A percentile compares a stretch with the other conserved stretches of the same genome.
Evolutionary conservation across 2,888 invertebrate genomes (phyloP).

Genomic region (Volucella bombylans): DNA sequence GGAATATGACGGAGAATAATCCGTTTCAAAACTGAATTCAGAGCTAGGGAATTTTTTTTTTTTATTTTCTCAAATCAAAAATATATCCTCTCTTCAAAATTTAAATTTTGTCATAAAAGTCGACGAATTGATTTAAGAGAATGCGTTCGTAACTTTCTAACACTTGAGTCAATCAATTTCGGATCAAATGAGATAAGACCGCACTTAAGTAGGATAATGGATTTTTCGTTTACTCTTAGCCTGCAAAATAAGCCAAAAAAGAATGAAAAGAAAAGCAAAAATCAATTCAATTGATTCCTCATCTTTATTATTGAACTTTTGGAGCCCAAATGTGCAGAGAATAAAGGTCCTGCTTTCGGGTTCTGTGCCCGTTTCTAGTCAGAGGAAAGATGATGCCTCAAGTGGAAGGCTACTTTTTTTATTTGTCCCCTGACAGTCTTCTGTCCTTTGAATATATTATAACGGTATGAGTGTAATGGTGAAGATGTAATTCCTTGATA

Average conservation of each 20-base stretch:
- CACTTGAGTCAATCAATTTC: constrained; percentile 70
- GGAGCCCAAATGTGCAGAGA: constrained; percentile 55
- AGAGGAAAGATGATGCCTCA: constrained; percentile 8
- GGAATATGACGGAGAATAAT: no score
- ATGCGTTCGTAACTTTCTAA: constrained; percentile 25
- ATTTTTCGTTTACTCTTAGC: constrained; percentile 60
- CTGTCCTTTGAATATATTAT: constrained; percentile 65
- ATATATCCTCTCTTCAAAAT: no score
- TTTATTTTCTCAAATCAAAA: no score
- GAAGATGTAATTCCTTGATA: constrained; percentile 29
- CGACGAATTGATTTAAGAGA: constrained; percentile 20
- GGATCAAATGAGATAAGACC: constrained; percentile 68
- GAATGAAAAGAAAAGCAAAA: constrained; percentile 16
- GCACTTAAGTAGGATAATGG: constrained; percentile 71
- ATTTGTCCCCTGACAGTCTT: neutral
- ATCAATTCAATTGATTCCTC: constrained; percentile 64
- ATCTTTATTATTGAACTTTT: constrained; percentile 64
- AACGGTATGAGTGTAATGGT: constrained; percentile 41
- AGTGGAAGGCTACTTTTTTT: constrained; percentile 25
- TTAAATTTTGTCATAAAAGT: no score
- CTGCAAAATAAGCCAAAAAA: constrained; percentile 9
- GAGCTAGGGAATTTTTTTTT: no score
- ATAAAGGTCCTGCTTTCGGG: constrained; percentile 26
- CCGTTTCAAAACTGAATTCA: no score
- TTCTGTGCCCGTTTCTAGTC: neutral